Evolutionary conservation across 2,113 vertebrate species (phyloP), one percentile per base, ranked within the genome.

Genomic region (Campylorhamphus procurvoides): DNA sequence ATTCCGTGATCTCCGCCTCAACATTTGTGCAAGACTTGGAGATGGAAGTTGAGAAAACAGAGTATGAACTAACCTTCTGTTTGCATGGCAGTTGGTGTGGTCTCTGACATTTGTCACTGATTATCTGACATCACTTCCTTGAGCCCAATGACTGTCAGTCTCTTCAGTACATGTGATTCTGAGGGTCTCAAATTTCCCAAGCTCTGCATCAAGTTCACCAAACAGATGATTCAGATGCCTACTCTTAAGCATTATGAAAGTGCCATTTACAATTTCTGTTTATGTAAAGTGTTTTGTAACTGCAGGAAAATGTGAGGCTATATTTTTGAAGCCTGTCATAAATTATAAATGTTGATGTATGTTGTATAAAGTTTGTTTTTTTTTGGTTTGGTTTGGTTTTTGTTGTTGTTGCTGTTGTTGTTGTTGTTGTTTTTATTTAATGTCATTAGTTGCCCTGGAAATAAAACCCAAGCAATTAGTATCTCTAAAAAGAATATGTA

Each of bases 21-120:
- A 5, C 19, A 52, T 52, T 64, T 76, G 7, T 33, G 7, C 9
- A 73, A 79, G 39, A 25, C 7, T 73, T 73, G 37, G 13, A 73
- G 24, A 73, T 10, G 13, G 8, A 82, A 24, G 11, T 1, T 72
- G 42, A 85, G 33, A 47, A 88, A 73, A 64, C 1, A n/a, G 3
- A 85, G 10, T 33, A 53, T 22, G 3, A 69, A 59, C 50, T 35
- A 69, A 50, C 25, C 4, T 9, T 62, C 47, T 46, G 16, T 73
- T 76, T 64, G 6, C 39, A 22, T 10, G 5, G 27, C 0, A 0
- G 9, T 31, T 50, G 3, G 4, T 37, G 49, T 50, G 22, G 5
- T 75, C 42, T 19, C 35, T 55, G 64, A 35, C 44, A 22, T 50
- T 80, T 58, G 40, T 63, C 49, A n/a, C 22, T 47, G 39, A 16